phyloP scores from a whole-genome alignment of 92 coral and sea anemone genomes.

The Zoanthus sansibaricus region DNA sequence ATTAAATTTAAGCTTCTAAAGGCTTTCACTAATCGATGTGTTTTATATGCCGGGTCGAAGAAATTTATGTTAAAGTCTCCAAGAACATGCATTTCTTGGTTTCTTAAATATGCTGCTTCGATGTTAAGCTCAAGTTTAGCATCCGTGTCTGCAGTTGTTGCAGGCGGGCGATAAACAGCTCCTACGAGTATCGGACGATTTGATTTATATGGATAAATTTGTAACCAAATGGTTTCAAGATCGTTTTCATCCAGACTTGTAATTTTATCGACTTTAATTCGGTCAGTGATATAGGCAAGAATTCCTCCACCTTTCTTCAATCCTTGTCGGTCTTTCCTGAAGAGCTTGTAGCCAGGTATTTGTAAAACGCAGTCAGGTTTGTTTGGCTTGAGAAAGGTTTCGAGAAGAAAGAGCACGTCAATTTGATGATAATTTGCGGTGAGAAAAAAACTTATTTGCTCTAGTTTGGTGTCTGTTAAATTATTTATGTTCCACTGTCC shows the following conservation, averaged over 20 bases:
- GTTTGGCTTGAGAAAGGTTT: constrained; percentile 60
- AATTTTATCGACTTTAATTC: constrained; percentile 37
- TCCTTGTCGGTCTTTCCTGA: constrained; percentile 41
- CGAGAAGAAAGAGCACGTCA: constrained; percentile 43
- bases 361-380: constrained; percentile 40
- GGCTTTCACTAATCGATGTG: constrained; percentile 41
- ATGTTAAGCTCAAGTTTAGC: constrained; percentile 57
- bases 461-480: constrained; percentile 35
- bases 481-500: constrained; percentile 19
- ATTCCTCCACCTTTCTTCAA: constrained; percentile 59
- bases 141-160: constrained; percentile 52
- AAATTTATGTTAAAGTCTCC: constrained; percentile 70
- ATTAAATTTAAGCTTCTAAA: constrained; percentile 52
- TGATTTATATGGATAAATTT: constrained; percentile 16
- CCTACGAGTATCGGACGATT: constrained; percentile 12
- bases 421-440: constrained; percentile 14
- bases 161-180: constrained; percentile 32
- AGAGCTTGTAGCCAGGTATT: constrained; percentile 43
- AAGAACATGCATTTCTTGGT: constrained; percentile 53
- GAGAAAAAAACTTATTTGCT: constrained; percentile 54
- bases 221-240: constrained; percentile 36
- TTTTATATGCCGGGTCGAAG: background rate
- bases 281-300: constrained; percentile 36
- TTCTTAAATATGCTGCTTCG: constrained; percentile 62
- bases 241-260: constrained; percentile 36